phyloP scores from a whole-genome alignment of 2,888 invertebrate species.

The Pseudoips prasinana region DNA sequence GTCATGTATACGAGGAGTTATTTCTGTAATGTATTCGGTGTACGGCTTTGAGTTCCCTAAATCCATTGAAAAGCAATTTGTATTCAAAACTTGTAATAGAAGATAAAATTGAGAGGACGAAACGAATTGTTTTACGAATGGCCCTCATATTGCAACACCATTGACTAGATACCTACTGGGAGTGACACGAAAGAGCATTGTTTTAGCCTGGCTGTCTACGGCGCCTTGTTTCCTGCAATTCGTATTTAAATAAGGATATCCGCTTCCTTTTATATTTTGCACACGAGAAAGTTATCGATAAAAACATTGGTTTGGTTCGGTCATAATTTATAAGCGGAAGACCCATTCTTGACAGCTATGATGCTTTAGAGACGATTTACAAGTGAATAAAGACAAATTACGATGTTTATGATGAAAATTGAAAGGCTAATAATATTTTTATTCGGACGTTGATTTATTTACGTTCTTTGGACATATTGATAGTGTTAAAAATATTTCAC shows the following conservation, averaged over 20 bases:
- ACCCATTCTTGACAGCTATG: slow-evolving; percentile 37
- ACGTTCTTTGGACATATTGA: too few relatives aligned
- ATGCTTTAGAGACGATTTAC: slow-evolving; percentile 16
- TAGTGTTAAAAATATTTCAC: too few relatives aligned
- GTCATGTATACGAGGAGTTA: slow-evolving; percentile 9
- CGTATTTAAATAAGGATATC: slow-evolving; percentile 62
- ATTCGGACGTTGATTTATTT: too few relatives aligned
- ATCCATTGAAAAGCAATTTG: slow-evolving; percentile 15
- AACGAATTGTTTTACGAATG: slow-evolving; percentile 18
- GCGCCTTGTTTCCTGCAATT: slow-evolving; percentile 60
- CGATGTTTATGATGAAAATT: too few relatives aligned
- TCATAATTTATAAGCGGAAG: slow-evolving; percentile 51
- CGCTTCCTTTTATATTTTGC: slow-evolving; percentile 69
- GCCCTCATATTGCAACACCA: slow-evolving; percentile 16
- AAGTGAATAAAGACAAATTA: slow-evolving; percentile 19
- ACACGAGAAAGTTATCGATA: slow-evolving; percentile 53
- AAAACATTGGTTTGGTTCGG: slow-evolving; percentile 39
- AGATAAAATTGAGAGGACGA: slow-evolving; percentile 26
- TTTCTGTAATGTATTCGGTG: slow-evolving; percentile 4
- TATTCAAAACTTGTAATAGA: slow-evolving; percentile 17
- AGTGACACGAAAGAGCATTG: slow-evolving; percentile 40
- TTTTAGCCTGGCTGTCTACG: slow-evolving; percentile 45
- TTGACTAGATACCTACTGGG: neutral
- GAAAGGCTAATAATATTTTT: too few relatives aligned
- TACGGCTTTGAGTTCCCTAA: slow-evolving; percentile 10